Evolutionary conservation across 2,797 vertebrate genomes (phyloP), one percentile per base, ranked within the genome.

Genomic region (Gobionotothen gibberifrons): DNA sequence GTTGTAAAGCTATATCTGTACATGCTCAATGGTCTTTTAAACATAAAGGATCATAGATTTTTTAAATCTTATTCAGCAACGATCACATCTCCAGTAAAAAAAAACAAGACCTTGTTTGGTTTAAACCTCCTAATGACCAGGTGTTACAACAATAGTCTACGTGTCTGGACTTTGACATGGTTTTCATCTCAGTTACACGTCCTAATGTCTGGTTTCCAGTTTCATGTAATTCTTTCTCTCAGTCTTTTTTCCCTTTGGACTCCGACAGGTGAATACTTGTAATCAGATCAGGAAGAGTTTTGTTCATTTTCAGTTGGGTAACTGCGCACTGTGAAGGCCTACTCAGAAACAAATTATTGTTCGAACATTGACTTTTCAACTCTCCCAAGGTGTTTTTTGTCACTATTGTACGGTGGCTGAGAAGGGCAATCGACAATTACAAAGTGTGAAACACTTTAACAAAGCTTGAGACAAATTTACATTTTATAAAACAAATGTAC

Each of bases 201-300:
- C n/a, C 43, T 52, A 66, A 80, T 71, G 67, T 58, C 55, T 43
- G 72, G 87, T 87, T 69, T 91, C 55, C 32, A 66, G 54, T 91
- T 91, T 82, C 86, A 69, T n/a, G 47, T 17, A n/a, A 10, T 26
- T 55, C 21, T 71, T 74, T 70, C 55, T 70, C 8, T 40, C 46
- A 48, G 55, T 29, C 36, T 71, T 72, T 83, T 7, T 51, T 49
- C 52, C 40, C 43, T 22, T 26, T 12, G 2, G 22, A 58, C 29
- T 47, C 39, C 16, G 53, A 26, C 21, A 39, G 55, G 42, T 73
- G 73, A 89, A 82, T 60, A 49, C 36, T 15, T 59, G 83, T 87
- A 87, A 92, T 78, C 22, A 54, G 85, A 90, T 83, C 51, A 0
- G 43, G 13, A 58, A 3, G 19, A 43, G 49, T 40, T 79, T 75